Base-by-base conservation (phyloP, 2,888 invertebrate species). In the Anarsia innoxiella region DNA sequence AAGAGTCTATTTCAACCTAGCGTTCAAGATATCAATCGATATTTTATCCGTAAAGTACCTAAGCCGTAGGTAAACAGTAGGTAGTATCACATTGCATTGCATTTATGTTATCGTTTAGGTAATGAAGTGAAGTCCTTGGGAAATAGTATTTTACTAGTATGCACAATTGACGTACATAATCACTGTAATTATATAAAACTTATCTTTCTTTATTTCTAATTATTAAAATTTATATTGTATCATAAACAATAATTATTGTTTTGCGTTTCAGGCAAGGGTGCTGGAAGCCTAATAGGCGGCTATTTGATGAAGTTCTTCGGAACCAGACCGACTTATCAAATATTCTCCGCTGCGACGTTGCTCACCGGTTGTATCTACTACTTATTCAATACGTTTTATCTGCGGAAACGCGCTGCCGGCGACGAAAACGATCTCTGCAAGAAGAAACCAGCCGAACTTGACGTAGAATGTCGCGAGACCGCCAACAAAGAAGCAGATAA, bases 231-330 rank as follows among this genome's bases (percentile, higher is more conserved):
- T n/a, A n/a, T n/a, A n/a, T n/a, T n/a, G n/a, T 8, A 19, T 19
- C 19, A 5, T 8, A 19, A 19, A 19, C 8, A 19, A 19, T 19
- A 3, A 19, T 19, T 19, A 5, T 19, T 19, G 8, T 19, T 19
- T 19, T 19, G n/a, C n/a, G 1, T 56, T 75, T 9, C 66, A 92
- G 92, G 92, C 35, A 91, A 91, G 67, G 92, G 92, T 23, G 78
- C 90, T 3, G 93, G 93, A 29, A 92, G 92, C 65, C 71, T 93
- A 38, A 86, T 91, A 35, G 93, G 93, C 9, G 93, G 93, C 8
- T 92, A 90, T 61, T 66, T 92, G 37, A 92, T 92, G 86, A 90
- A 91, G 59, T 86, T 84, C 45, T 87, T 90, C 49, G 93, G 93
- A 5, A 91, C 91, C 3, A 80, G 93, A 36, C 86, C 88, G 1